Conservation (phyloP, 2,113 vertebrate species). For the Psettodes erumei region DNA sequence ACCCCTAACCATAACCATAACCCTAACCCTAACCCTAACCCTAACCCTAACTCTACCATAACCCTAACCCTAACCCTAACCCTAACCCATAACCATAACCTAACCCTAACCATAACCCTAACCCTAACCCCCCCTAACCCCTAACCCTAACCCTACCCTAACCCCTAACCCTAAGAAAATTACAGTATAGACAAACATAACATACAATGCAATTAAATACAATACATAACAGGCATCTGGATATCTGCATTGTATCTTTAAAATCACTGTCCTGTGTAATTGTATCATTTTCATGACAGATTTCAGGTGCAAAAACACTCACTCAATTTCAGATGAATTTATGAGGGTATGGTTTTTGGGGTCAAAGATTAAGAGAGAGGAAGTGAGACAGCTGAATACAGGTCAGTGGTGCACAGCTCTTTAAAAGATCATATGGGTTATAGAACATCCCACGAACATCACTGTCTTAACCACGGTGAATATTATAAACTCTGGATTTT, state of each 20-base stretch:
- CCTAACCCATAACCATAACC: no score
- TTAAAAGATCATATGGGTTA: neutral
- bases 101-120: no score
- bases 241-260: slow-evolving; percentile 8
- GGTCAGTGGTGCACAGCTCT: neutral
- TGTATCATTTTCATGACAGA: neutral
- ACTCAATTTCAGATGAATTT: slow-evolving; percentile 13
- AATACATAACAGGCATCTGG: slow-evolving; percentile 11
- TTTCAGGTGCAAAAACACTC: slow-evolving; percentile 16
- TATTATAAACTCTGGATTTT: neutral
- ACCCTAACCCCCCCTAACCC: no score
- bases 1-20: no score
- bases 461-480: neutral
- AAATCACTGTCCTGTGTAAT: neutral
- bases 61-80: no score
- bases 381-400: neutral
- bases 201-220: no score
- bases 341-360: slow-evolving; percentile 5
- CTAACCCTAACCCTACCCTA: no score
- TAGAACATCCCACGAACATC: neutral
- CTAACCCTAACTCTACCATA: no score
- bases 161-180: no score
- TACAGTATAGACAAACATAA: no score
- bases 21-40: no score
- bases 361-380: slow-evolving; percentile 43